These are phyloP conservation scores for Gnatocerus cornutus DNA, from an alignment of 2,888 invertebrate genomes.

Conservation along the genomic window DNA sequence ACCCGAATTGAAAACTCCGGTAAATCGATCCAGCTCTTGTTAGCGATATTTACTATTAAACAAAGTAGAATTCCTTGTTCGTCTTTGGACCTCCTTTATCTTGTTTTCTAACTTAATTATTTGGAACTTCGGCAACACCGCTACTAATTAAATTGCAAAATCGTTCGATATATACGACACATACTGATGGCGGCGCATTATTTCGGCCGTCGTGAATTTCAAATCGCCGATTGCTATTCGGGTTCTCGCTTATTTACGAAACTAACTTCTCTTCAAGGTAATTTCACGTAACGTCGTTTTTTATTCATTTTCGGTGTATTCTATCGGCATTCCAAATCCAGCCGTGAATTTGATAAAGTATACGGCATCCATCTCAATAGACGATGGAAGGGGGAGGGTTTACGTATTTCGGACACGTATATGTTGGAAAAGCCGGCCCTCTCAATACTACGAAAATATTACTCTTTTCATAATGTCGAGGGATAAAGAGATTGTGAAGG, in stretches of 20 bases:
- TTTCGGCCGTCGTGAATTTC: constrained; percentile 14
- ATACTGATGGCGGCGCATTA: constrained; percentile 14
- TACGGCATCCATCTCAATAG: constrained; percentile 57
- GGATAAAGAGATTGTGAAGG: constrained; percentile 7
- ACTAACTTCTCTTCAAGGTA: constrained; percentile 27
- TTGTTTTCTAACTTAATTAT: constrained; percentile 43
- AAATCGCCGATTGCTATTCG: constrained; percentile 16
- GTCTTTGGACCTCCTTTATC: constrained; percentile 33
- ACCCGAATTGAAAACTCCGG: constrained; percentile 8
- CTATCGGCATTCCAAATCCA: constrained; percentile 46
- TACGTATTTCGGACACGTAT: constrained; percentile 56
- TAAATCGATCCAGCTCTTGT: constrained; percentile 18
- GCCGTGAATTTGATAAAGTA: constrained; percentile 55
- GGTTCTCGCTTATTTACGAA: constrained; percentile 6
- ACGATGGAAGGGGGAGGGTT: constrained; percentile 47
- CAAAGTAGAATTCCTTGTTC: constrained; percentile 33
- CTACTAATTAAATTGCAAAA: constrained; percentile 32
- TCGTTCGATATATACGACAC: constrained; percentile 23
- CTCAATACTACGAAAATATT: constrained; percentile 27
- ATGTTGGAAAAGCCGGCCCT: constrained; percentile 28
- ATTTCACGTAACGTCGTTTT: constrained; percentile 36
- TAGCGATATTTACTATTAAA: constrained; percentile 24
- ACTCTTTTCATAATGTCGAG: constrained; percentile 14
- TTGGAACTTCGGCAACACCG: constrained; percentile 7
- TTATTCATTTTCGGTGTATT: constrained; percentile 45